Conservation (phyloP, 2,797 vertebrate species). For the Melanotaenia nigrans region DNA sequence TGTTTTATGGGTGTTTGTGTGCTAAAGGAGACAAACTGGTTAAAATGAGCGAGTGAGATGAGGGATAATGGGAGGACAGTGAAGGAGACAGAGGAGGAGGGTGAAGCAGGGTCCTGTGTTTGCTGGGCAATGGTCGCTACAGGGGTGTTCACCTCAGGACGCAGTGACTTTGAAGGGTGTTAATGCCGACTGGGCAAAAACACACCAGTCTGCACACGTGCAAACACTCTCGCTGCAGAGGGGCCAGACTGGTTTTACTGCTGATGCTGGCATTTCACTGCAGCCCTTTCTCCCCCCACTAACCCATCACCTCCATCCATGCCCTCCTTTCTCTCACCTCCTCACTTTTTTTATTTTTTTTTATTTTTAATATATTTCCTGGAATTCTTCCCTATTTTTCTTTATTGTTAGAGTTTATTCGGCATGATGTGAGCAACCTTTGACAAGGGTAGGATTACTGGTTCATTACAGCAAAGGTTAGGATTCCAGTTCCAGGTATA, state of each 20-base stretch:
- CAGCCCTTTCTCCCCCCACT: conserved; percentile 29
- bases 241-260: conserved; percentile 70
- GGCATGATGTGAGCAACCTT: background rate
- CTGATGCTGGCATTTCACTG: conserved; percentile 65
- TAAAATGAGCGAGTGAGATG: conserved; percentile 12
- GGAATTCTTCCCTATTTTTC: conserved; percentile 27
- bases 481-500: background rate
- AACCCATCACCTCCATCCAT: conserved; percentile 36
- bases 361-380: conserved; percentile 9
- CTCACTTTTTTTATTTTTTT: conserved; percentile 19
- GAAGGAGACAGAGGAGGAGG: conserved; percentile 40
- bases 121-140: conserved; percentile 43
- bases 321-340: conserved; percentile 28
- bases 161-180: conserved; percentile 79
- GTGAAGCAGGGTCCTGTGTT: conserved; percentile 30
- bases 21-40: conserved; percentile 8
- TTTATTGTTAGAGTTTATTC: conserved; percentile 1
- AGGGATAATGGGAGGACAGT: conserved; percentile 23
- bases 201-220: conserved; percentile 61
- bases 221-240: conserved; percentile 69
- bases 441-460: background rate
- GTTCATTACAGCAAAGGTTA: background rate
- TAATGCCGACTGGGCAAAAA: conserved; percentile 77
- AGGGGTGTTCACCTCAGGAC: conserved; percentile 71
- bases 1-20: background rate